Evolutionary conservation across 1,140 invertebrate species (phyloP).

Genomic region (Drosophila sucinea): DNA sequence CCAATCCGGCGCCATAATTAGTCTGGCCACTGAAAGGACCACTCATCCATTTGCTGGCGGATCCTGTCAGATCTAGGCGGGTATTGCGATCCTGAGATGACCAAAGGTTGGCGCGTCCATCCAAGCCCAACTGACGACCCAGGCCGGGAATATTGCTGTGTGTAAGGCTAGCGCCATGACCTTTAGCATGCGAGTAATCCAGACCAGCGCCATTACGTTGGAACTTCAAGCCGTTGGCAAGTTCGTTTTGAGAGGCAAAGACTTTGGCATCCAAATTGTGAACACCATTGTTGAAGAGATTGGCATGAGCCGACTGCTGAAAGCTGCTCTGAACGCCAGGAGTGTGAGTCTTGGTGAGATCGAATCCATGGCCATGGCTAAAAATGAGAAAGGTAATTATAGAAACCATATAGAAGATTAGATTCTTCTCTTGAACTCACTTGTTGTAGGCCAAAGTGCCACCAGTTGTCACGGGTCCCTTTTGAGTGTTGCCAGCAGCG

Average conservation of each 20-base stretch:
- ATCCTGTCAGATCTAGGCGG: slow-evolving; percentile 62
- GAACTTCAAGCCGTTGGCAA: slow-evolving; percentile 72
- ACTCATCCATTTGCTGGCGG: slow-evolving; percentile 67
- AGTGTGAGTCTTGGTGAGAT: slow-evolving; percentile 66
- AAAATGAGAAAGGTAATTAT: background rate
- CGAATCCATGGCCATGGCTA: slow-evolving; percentile 62
- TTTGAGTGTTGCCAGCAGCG: slow-evolving; percentile 68
- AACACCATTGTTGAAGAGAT: slow-evolving; percentile 68
- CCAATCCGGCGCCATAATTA: slow-evolving; percentile 62
- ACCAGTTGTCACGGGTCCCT: slow-evolving; percentile 64
- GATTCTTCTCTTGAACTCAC: slow-evolving; percentile 40
- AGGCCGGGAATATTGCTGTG: slow-evolving; percentile 76
- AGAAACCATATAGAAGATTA: background rate
- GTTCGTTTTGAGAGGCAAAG: slow-evolving; percentile 71
- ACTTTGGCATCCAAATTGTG: slow-evolving; percentile 73
- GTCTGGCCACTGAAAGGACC: slow-evolving; percentile 60
- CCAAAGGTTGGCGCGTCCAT: slow-evolving; percentile 68
- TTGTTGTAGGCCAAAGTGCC: slow-evolving; percentile 74
- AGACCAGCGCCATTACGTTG: slow-evolving; percentile 70
- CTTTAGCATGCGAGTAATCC: slow-evolving; percentile 69
- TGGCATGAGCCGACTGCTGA: slow-evolving; percentile 64
- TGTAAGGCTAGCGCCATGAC: slow-evolving; percentile 70
- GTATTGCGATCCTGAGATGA: slow-evolving; percentile 71
- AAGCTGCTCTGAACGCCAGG: slow-evolving; percentile 69
- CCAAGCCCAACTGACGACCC: slow-evolving; percentile 66